Evolutionary conservation across 2,888 invertebrate species (phyloP).

Genomic region (Lasioglossum lativentre): DNA sequence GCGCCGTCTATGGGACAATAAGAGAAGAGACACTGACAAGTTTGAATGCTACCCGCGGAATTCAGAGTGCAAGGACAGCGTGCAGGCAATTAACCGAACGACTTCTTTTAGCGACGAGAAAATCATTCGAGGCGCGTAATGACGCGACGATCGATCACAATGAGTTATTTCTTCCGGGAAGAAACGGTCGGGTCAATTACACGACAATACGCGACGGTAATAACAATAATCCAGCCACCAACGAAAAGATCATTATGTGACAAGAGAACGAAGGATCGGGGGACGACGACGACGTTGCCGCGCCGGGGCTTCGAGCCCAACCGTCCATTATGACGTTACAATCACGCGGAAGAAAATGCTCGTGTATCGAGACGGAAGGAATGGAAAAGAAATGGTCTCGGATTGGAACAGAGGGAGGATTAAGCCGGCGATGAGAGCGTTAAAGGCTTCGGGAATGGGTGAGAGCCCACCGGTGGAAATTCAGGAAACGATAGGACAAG

Average conservation of each 20-base stretch:
- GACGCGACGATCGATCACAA: conserved; percentile 1
- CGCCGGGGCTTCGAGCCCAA: background rate
- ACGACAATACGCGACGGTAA: background rate
- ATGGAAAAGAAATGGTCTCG: conserved; percentile 34
- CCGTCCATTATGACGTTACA: conserved; percentile 60
- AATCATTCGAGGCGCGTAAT: background rate
- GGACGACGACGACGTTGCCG: background rate
- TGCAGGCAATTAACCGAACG: background rate
- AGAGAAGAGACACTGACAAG: background rate
- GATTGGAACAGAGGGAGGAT: conserved; percentile 49
- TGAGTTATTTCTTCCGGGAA: background rate
- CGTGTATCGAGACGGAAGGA: conserved; percentile 53
- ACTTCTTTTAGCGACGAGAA: conserved; percentile 1
- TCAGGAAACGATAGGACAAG: conserved; percentile 73
- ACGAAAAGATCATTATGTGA: conserved; percentile 54
- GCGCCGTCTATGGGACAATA: no score
- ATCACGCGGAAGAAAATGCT: conserved; percentile 73
- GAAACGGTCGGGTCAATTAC: conserved; percentile 7
- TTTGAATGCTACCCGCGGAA: background rate
- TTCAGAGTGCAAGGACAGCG: background rate
- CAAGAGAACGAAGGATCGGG: conserved; percentile 19
- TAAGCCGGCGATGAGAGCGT: conserved; percentile 56
- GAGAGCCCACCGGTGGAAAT: conserved; percentile 48
- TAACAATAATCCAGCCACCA: conserved; percentile 35
- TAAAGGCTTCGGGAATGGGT: conserved; percentile 48